Evolutionary conservation across 92 coral and sea anemone species (phyloP).

Genomic region (Diadumene lineata): DNA sequence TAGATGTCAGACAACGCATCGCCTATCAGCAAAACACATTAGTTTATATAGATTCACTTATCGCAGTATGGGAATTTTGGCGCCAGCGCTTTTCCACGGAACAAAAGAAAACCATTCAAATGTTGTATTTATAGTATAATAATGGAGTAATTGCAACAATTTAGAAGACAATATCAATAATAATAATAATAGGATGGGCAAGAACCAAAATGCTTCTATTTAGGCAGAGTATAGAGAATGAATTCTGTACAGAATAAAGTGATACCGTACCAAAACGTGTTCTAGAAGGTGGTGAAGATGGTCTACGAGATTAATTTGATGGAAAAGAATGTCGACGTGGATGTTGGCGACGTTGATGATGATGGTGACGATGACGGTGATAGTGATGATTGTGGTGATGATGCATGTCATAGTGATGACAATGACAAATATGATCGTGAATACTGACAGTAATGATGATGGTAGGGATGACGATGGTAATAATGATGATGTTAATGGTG

Average conservation of each 20-base stretch:
- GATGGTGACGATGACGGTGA: not conserved
- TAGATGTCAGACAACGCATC: slow-evolving; percentile 9
- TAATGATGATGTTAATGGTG: not conserved
- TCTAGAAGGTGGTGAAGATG: not conserved
- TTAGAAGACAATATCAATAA: slow-evolving; percentile 3
- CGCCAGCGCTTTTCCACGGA: slow-evolving; percentile 7
- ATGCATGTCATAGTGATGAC: not conserved
- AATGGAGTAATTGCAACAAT: not conserved
- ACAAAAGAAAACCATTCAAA: slow-evolving; percentile 18
- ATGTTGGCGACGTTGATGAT: not conserved
- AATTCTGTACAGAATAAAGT: too few species aligned
- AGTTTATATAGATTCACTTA: slow-evolving; percentile 5
- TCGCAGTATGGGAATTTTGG: slow-evolving; percentile 1
- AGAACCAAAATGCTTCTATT: not conserved
- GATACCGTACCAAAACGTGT: too few species aligned
- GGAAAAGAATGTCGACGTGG: not conserved
- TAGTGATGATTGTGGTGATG: not conserved
- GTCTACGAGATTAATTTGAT: not conserved
- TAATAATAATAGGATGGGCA: not conserved
- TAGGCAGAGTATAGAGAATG: too few species aligned
- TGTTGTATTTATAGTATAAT: slow-evolving; percentile 9
- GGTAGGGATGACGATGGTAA: not conserved
- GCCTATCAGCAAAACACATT: slow-evolving; percentile 18
- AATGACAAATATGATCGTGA: not conserved
- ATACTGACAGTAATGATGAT: not conserved